A percentile compares a stretch with the other conserved stretches of the same genome.
phyloP scores from a whole-genome alignment of 2,113 vertebrate genomes.

The Sebastes schlegelii region DNA sequence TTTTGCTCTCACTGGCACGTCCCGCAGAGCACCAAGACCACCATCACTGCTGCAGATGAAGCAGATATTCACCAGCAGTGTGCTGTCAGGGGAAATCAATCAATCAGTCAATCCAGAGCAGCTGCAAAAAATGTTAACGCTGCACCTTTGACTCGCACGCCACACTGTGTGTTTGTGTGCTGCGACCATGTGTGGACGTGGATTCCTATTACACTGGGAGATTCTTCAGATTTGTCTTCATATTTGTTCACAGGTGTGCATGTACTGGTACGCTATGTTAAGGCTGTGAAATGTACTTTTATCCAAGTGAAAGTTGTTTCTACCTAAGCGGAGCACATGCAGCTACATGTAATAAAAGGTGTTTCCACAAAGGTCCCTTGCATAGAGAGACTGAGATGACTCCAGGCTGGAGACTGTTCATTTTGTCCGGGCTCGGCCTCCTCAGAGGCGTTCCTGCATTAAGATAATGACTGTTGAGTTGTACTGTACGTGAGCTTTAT shows the following conservation, averaged over 20 bases:
- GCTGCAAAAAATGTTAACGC: slow-evolving; percentile 32
- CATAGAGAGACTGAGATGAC: background rate
- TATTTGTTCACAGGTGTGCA: background rate
- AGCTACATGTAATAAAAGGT: slow-evolving; percentile 22
- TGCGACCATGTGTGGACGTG: background rate
- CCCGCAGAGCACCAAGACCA: slow-evolving; percentile 29
- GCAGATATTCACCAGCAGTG: slow-evolving; percentile 46
- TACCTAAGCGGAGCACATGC: background rate
- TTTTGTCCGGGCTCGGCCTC: slow-evolving; percentile 4
- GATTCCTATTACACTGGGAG: background rate
- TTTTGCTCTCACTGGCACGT: slow-evolving; percentile 24
- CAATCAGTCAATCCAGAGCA: slow-evolving; percentile 30
- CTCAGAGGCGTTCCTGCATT: slow-evolving; percentile 28
- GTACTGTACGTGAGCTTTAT: slow-evolving; percentile 11
- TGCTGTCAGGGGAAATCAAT: slow-evolving; percentile 69
- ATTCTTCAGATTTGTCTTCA: background rate
- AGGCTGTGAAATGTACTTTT: background rate
- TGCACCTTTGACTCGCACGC: slow-evolving; percentile 43
- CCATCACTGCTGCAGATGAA: slow-evolving; percentile 27
- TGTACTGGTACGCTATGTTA: too few species aligned
- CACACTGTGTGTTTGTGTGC: background rate
- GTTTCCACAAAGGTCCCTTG: background rate
- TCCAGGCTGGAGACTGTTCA: slow-evolving; percentile 15
- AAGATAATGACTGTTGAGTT: slow-evolving; percentile 28
- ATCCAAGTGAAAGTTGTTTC: background rate